Percentiles rank a stretch among this genome's conserved stretches.
These are phyloP conservation scores for Aphidius colemani DNA, from an alignment of 2,888 invertebrate species.

Conservation along the genomic window DNA sequence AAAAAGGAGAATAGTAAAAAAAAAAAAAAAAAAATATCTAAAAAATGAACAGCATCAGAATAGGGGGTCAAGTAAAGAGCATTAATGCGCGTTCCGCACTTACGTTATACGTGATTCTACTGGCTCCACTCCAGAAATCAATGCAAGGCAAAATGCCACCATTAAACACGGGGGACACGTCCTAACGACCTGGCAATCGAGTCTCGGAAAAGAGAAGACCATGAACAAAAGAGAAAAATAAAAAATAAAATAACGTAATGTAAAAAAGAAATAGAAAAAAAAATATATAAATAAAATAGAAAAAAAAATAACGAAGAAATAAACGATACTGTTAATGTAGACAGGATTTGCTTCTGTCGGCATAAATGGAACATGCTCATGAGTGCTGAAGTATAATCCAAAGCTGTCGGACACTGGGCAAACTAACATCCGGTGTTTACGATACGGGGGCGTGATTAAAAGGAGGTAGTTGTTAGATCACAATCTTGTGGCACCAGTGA, in stretches of 20 bases:
- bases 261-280: slow-evolving; percentile 4
- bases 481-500: slow-evolving; percentile 18
- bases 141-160: slow-evolving; percentile 33
- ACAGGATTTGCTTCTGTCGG: neutral
- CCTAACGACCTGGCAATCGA: slow-evolving; percentile 35
- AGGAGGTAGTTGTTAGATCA: slow-evolving; percentile 23
- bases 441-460: slow-evolving; percentile 28
- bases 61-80: neutral
- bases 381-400: slow-evolving; percentile 1
- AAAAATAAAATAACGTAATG: slow-evolving; percentile 9
- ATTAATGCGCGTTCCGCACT: slow-evolving; percentile 5
- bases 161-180: slow-evolving; percentile 35
- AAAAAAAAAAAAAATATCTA: neutral
- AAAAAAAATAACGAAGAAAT: neutral
- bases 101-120: slow-evolving; percentile 20
- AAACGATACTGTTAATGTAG: neutral
- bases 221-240: neutral
- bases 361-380: slow-evolving; percentile 15
- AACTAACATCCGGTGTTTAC: slow-evolving; percentile 21
- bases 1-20: neutral
- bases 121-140: slow-evolving; percentile 30
- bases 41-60: neutral
- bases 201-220: slow-evolving; percentile 17
- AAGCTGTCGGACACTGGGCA: slow-evolving; percentile 10
- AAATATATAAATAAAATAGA: neutral